Conservation (phyloP, 2,797 vertebrate genomes). For the Adelosebastes latens region DNA sequence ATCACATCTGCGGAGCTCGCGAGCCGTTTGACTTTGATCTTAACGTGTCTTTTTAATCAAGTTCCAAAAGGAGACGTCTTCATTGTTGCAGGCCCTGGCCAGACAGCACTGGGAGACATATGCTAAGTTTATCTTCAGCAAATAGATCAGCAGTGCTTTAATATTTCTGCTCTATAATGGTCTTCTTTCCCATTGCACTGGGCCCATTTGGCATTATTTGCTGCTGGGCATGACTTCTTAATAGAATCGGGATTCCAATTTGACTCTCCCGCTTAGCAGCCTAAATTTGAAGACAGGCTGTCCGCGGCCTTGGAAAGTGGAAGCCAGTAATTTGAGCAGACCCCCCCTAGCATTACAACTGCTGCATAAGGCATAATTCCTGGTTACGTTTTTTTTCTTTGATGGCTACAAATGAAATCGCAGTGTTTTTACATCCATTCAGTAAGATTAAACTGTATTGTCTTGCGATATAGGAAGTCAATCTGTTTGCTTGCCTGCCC, state of each 20-base stretch:
- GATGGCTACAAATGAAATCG: constrained; percentile 66
- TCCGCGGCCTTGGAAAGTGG: constrained; percentile 74
- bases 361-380: constrained; percentile 75
- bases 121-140: constrained; percentile 84
- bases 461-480: constrained; percentile 43
- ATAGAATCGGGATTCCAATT: constrained; percentile 86
- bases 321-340: constrained; percentile 77
- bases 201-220: constrained; percentile 83
- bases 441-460: constrained; percentile 52
- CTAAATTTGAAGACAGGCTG: constrained; percentile 83
- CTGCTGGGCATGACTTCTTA: constrained; percentile 83
- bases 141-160: constrained; percentile 81
- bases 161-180: constrained; percentile 82
- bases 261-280: constrained; percentile 80
- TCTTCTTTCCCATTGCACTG: constrained; percentile 76
- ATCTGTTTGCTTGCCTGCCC: constrained; percentile 47
- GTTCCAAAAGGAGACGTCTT: constrained; percentile 76
- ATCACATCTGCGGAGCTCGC: constrained; percentile 73
- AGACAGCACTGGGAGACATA: constrained; percentile 79
- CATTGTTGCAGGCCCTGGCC: constrained; percentile 70
- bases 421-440: constrained; percentile 45
- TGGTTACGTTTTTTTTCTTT: constrained; percentile 65
- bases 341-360: constrained; percentile 72
- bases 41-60: constrained; percentile 81
- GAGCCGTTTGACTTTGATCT: constrained; percentile 79